Evolutionary conservation across 2,888 invertebrate genomes (phyloP).

Genomic region (Taphrorychus bicolor): DNA sequence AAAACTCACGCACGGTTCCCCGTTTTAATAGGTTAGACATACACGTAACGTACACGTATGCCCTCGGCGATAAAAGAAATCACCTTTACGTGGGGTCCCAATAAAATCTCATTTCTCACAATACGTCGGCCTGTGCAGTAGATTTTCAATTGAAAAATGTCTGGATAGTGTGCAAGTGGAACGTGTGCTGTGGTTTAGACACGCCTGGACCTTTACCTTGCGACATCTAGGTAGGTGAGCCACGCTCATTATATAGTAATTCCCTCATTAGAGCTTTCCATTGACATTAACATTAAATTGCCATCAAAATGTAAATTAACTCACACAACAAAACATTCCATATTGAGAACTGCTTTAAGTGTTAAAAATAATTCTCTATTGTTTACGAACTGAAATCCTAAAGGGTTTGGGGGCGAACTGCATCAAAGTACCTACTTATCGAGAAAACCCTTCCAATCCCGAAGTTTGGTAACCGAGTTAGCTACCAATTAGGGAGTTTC

Average conservation of each 20-base stretch:
- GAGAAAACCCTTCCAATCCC: not conserved
- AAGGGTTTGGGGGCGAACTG: not conserved
- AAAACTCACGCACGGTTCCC: conserved; percentile 11
- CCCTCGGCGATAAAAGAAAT: conserved; percentile 2
- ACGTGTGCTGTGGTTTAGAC: not conserved
- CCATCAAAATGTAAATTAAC: conserved; percentile 19
- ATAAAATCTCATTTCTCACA: not conserved
- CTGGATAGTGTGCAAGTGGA: not conserved
- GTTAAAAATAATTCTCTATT: too few species aligned
- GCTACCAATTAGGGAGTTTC: conserved; percentile 4
- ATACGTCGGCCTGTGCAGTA: not conserved
- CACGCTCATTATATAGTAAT: too few species aligned
- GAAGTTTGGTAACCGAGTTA: not conserved
- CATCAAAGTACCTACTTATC: not conserved
- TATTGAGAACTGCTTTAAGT: too few species aligned
- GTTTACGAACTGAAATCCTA: not conserved
- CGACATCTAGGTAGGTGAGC: too few species aligned
- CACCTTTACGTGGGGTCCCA: not conserved
- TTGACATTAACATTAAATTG: conserved; percentile 24
- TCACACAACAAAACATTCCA: too few species aligned
- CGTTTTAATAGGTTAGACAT: conserved; percentile 22
- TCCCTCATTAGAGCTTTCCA: too few species aligned
- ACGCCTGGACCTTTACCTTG: not conserved
- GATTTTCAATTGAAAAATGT: conserved; percentile 1
- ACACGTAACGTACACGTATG: conserved; percentile 3